phyloP scores from a whole-genome alignment of 2,888 invertebrate genomes.

The Ophioninae sp. region DNA sequence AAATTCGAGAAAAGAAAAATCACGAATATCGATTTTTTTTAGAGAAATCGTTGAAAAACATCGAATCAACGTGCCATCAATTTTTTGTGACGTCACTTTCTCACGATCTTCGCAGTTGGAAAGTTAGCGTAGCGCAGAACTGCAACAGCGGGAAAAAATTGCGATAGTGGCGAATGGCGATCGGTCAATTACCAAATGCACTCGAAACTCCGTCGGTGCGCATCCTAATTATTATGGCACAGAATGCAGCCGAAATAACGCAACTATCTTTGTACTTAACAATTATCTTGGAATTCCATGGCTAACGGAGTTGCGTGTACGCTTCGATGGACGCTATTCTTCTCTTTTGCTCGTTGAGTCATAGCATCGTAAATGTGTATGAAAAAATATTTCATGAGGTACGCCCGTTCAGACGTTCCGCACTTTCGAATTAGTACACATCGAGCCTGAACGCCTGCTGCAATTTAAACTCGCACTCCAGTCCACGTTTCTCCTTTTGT shows the following conservation, averaged over 20 bases:
- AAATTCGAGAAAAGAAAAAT: no score
- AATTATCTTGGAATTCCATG: conserved; percentile 35
- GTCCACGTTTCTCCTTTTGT: not conserved
- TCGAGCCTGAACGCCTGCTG: not conserved
- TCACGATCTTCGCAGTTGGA: not conserved
- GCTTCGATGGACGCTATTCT: conserved; percentile 17
- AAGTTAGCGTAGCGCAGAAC: not conserved
- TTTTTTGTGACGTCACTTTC: not conserved
- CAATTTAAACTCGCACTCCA: not conserved
- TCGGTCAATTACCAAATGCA: not conserved
- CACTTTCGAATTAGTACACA: not conserved
- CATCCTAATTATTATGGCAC: conserved; percentile 18
- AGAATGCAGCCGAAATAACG: conserved; percentile 1
- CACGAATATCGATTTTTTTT: no score
- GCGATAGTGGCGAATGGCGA: not conserved
- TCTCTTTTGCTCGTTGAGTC: not conserved
- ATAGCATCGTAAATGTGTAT: conserved; percentile 12
- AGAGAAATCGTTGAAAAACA: no score
- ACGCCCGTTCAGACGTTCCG: not conserved
- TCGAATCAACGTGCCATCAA: no score
- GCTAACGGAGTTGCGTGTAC: conserved; percentile 10
- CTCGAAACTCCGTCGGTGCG: not conserved
- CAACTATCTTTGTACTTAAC: conserved; percentile 3
- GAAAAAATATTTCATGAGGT: not conserved
- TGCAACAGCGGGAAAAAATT: not conserved